Percentiles rank a stretch among this genome's conserved stretches.
phyloP scores from a whole-genome alignment of 2,113 vertebrate genomes.

The Gymnarchus niloticus region DNA sequence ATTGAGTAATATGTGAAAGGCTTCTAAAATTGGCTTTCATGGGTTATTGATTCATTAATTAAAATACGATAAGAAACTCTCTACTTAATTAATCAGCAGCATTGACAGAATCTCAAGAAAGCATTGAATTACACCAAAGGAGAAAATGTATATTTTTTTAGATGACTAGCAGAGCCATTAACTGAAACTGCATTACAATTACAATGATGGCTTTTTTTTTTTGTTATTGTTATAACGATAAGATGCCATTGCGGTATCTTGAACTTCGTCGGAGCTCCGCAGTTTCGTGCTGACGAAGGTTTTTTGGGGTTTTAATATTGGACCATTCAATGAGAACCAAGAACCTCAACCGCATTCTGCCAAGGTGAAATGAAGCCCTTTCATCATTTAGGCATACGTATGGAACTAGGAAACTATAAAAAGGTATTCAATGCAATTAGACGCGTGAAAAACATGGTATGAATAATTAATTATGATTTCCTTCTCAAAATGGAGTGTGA shows the following conservation, averaged over 20 bases:
- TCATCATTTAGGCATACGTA: not conserved
- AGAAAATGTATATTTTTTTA: not conserved
- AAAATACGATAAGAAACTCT: not conserved
- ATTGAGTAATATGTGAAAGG: not conserved
- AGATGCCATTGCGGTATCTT: not conserved
- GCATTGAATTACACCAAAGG: not conserved
- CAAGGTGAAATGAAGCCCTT: not conserved
- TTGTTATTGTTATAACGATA: not conserved
- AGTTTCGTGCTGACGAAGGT: not conserved
- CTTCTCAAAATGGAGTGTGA: not conserved
- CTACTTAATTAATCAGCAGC: slow-evolving; percentile 6
- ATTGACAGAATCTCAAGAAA: not conserved
- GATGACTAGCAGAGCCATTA: not conserved
- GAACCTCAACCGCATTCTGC: not conserved
- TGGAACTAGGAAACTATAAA: not conserved
- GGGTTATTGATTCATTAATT: slow-evolving; percentile 14
- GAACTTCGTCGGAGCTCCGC: not conserved
- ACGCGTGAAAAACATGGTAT: not conserved
- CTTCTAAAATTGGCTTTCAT: not conserved
- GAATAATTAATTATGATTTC: not conserved
- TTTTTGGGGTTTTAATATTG: not conserved
- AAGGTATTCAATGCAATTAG: not conserved
- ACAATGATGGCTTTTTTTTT: not conserved
- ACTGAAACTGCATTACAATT: slow-evolving; percentile 1
- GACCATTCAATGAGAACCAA: not conserved